These are phyloP conservation scores for Charanyca ferruginea DNA, from an alignment of 2,888 invertebrate genomes.

Conservation along the genomic window DNA sequence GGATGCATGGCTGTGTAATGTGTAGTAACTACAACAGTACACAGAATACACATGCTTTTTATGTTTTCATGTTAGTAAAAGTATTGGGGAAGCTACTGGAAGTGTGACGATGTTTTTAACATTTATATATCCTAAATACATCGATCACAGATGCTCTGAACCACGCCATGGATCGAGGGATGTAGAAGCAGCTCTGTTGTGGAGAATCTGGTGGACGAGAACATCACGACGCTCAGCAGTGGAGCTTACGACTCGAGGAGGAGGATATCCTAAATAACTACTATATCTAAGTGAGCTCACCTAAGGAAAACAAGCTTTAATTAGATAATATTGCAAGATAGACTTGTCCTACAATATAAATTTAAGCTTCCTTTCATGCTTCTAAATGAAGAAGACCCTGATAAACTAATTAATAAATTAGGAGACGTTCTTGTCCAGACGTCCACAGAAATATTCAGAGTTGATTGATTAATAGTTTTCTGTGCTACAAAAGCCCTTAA, in stretches of 20 bases:
- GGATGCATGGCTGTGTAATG: conserved; percentile 68
- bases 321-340: too few species aligned
- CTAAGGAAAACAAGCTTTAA: too few species aligned
- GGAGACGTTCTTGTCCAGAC: neutral
- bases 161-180: too few species aligned
- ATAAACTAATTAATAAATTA: conserved; percentile 1
- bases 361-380: neutral
- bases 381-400: neutral
- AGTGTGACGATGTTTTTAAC: neutral
- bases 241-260: too few species aligned
- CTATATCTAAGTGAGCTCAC: too few species aligned
- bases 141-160: too few species aligned
- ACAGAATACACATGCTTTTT: conserved; percentile 65
- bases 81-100: conserved; percentile 48
- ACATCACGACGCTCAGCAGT: too few species aligned
- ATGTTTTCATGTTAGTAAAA: conserved; percentile 50
- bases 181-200: too few species aligned
- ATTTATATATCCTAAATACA: too few species aligned
- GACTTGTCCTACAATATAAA: too few species aligned
- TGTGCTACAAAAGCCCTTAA: neutral
- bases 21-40: conserved; percentile 75
- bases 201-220: too few species aligned
- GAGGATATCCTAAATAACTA: too few species aligned
- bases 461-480: conserved; percentile 28
- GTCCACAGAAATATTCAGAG: neutral